A percentile compares a stretch with the other conserved stretches of the same genome.
These are phyloP conservation scores for Neodontobutis hainanensis DNA, from an alignment of 2,113 vertebrate genomes.

Conservation along the genomic window DNA sequence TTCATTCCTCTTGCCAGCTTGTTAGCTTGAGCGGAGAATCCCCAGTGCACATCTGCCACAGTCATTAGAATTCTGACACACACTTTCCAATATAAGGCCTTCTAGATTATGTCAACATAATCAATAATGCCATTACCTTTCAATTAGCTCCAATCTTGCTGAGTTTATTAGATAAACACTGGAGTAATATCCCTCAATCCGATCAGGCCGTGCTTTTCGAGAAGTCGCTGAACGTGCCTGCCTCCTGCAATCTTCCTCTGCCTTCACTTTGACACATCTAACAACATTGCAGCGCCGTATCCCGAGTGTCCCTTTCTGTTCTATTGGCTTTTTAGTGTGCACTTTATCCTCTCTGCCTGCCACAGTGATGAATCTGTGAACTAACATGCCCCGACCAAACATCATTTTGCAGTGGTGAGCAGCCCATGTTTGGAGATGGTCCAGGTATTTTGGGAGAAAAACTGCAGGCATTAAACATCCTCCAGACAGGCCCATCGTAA, in stretches of 20 bases:
- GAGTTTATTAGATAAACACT: constrained; percentile 60
- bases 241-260: constrained; percentile 19
- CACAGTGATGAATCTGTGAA: constrained; percentile 15
- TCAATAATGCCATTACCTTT: constrained; percentile 71
- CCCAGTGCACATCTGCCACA: constrained; percentile 5
- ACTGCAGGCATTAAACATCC: constrained; percentile 16
- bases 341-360: neutral
- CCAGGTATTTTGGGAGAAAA: constrained; percentile 18
- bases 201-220: constrained; percentile 37
- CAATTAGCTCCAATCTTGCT: constrained; percentile 56
- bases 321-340: neutral
- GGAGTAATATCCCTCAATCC: constrained; percentile 53
- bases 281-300: constrained; percentile 4
- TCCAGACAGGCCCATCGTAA: neutral
- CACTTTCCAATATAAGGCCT: constrained; percentile 54
- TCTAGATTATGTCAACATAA: constrained; percentile 58
- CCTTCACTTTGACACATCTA: constrained; percentile 23
- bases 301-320: constrained; percentile 7
- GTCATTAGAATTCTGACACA: constrained; percentile 61
- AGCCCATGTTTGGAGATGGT: neutral
- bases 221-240: constrained; percentile 44
- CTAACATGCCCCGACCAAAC: constrained; percentile 4
- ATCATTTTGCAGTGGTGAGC: constrained; percentile 5
- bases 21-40: constrained; percentile 24
- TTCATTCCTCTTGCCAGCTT: constrained; percentile 18